phyloP scores from a whole-genome alignment of 2,113 vertebrate genomes.

The Danio rerio region GRCz12tu NC_133177.1:37288001-37288500 shows the following conservation, averaged over 20 bases:
- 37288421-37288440: constrained; percentile 32
- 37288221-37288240: not conserved
- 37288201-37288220: constrained; percentile 1
- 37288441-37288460: not conserved
- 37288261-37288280: not conserved
- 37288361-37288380: not conserved
- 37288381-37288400: constrained; percentile 13
- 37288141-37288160: not conserved
- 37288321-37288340: not conserved
- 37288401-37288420: constrained; percentile 29
- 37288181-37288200: not conserved
- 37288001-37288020: too few relatives aligned
- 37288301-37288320: not conserved
- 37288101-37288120: too few relatives aligned
- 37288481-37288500: constrained; percentile 25
- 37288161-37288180: too few relatives aligned
- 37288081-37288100: too few relatives aligned
- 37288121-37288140: too few relatives aligned
- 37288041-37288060: too few relatives aligned
- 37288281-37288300: constrained; percentile 25
- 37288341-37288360: not conserved
- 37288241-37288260: not conserved
- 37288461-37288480: constrained; percentile 29
- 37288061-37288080: too few relatives aligned
- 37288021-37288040: too few relatives aligned